Conservation (phyloP, 1,140 invertebrate genomes). For the Chrysopa pallens region DNA sequence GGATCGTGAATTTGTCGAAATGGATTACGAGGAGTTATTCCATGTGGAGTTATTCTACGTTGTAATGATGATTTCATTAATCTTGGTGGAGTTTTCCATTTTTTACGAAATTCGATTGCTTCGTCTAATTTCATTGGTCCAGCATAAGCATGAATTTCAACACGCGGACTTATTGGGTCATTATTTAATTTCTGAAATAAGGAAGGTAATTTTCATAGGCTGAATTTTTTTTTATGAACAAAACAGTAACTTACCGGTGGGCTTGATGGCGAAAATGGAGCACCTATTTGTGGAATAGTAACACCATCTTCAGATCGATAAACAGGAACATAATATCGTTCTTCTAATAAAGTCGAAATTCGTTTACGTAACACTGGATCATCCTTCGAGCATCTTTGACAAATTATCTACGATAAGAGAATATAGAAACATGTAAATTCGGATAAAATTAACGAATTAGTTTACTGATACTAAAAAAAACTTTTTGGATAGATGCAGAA, state of each 20-base stretch:
- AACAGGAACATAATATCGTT: slow-evolving; percentile 72
- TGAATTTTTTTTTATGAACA: slow-evolving; percentile 5
- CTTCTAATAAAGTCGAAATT: slow-evolving; percentile 41
- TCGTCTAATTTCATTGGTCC: slow-evolving; percentile 65
- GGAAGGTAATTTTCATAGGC: slow-evolving; percentile 1
- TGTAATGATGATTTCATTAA: slow-evolving; percentile 6
- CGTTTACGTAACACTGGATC: slow-evolving; percentile 25
- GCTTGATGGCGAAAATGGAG: slow-evolving; percentile 46
- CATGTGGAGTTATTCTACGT: slow-evolving; percentile 9
- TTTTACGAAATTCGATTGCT: slow-evolving; percentile 50
- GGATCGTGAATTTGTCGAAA: slow-evolving; percentile 9
- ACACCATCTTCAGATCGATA: slow-evolving; percentile 54
- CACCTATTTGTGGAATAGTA: slow-evolving; percentile 48
- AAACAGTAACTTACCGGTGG: slow-evolving; percentile 35
- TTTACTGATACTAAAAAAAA: too few species aligned
- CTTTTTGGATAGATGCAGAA: too few species aligned
- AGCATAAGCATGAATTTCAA: slow-evolving; percentile 63
- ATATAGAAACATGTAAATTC: too few species aligned
- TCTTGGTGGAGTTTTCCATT: slow-evolving; percentile 65
- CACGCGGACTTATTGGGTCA: slow-evolving; percentile 42
- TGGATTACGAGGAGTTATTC: slow-evolving; percentile 1
- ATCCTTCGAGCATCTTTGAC: slow-evolving; percentile 30
- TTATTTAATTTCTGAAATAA: slow-evolving; percentile 32
- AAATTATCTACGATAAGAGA: slow-evolving; percentile 38
- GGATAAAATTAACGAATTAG: too few species aligned